These are phyloP conservation scores for Podabrus alpinus DNA, from an alignment of 2,888 invertebrate genomes.

Conservation along the genomic window DNA sequence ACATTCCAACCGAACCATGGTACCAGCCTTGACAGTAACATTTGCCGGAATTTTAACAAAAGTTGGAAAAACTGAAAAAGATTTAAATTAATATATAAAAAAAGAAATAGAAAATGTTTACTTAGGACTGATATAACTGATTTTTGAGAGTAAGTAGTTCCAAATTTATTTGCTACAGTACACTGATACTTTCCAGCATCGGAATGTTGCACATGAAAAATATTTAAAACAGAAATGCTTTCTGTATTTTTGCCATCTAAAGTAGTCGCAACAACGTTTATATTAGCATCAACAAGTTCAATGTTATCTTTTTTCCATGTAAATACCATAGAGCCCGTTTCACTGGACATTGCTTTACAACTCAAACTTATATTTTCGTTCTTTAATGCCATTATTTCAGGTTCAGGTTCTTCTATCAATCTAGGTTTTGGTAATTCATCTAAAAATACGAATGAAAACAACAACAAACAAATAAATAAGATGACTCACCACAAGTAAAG, in stretches of 20 bases:
- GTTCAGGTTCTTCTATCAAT: slow-evolving; percentile 79
- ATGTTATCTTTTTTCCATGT: slow-evolving; percentile 88
- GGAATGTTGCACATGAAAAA: slow-evolving; percentile 76
- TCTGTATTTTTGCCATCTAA: slow-evolving; percentile 64
- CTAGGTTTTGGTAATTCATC: slow-evolving; percentile 85
- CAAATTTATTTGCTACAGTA: slow-evolving; percentile 86
- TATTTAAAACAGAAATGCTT: slow-evolving; percentile 72
- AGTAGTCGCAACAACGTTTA: slow-evolving; percentile 53
- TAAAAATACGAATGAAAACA: slow-evolving; percentile 35
- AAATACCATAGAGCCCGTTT: slow-evolving; percentile 75
- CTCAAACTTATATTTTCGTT: slow-evolving; percentile 82
- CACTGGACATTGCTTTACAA: slow-evolving; percentile 82
- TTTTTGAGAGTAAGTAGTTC: slow-evolving; percentile 85
- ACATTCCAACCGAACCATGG: slow-evolving; percentile 87
- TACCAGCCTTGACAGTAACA: slow-evolving; percentile 82
- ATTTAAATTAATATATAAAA: neutral
- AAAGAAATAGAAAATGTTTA: slow-evolving; percentile 51
- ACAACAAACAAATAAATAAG: neutral
- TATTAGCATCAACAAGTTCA: slow-evolving; percentile 55
- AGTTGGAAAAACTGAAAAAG: slow-evolving; percentile 73
- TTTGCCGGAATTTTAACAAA: slow-evolving; percentile 85
- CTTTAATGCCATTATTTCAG: slow-evolving; percentile 82
- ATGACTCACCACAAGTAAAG: slow-evolving; percentile 65
- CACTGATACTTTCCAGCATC: slow-evolving; percentile 93
- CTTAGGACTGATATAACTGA: slow-evolving; percentile 85